Evolutionary conservation across 2,888 invertebrate species (phyloP).

Genomic region (Hyposoter dolosus): DNA sequence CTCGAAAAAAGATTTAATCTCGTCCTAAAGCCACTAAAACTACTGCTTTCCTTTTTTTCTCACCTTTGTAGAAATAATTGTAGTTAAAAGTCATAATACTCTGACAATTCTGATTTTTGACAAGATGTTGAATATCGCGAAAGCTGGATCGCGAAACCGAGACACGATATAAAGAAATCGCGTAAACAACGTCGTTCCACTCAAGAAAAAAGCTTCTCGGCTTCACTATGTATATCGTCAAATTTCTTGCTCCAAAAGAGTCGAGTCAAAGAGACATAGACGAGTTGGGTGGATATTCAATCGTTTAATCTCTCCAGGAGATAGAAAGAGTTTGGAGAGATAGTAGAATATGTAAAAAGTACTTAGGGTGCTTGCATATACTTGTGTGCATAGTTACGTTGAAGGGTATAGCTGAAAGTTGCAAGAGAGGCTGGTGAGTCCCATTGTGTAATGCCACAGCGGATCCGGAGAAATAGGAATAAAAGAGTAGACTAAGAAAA

Average conservation of each 20-base stretch:
- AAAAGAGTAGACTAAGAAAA: constrained; percentile 53
- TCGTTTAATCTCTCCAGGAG: constrained; percentile 66
- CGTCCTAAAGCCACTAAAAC: constrained; percentile 4
- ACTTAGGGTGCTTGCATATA: constrained; percentile 32
- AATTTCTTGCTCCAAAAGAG: constrained; percentile 34
- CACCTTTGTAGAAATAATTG: constrained; percentile 6
- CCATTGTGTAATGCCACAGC: constrained; percentile 61
- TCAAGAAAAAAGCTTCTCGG: constrained; percentile 4
- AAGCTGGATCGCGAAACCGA: constrained; percentile 2
- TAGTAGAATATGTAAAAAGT: not conserved
- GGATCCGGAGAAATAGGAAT: constrained; percentile 53
- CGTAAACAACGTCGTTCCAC: not conserved
- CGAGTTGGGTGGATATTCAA: constrained; percentile 61
- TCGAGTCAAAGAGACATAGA: constrained; percentile 40
- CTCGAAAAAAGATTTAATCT: constrained; percentile 5
- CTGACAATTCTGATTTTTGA: too few species aligned
- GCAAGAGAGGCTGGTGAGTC: constrained; percentile 38
- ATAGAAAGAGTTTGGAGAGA: constrained; percentile 33
- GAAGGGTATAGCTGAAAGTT: constrained; percentile 44
- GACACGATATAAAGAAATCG: constrained; percentile 9
- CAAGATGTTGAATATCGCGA: not conserved
- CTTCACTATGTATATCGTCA: constrained; percentile 3
- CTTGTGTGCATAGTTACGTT: constrained; percentile 20
- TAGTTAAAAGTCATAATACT: too few species aligned
- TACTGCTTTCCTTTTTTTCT: not conserved